Conservation (phyloP, 1,140 invertebrate species). For the Microplitis demolitor region DNA sequence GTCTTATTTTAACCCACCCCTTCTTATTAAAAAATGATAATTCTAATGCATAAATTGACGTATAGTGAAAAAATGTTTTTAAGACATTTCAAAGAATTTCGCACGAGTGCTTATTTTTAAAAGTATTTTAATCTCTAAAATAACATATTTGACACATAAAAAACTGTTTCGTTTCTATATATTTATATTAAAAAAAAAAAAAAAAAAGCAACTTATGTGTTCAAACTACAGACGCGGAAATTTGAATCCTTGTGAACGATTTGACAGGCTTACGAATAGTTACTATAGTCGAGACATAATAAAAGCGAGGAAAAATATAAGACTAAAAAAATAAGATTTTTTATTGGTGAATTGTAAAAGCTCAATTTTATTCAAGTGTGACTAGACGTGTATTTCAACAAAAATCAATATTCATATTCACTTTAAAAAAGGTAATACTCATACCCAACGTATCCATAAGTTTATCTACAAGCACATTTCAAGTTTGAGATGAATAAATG, state of each 20-base stretch:
- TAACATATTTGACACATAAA: not conserved
- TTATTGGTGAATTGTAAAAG: not conserved
- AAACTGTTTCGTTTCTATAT: not conserved
- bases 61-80: no score
- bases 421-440: no score
- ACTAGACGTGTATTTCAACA: not conserved
- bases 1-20: no score
- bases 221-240: conserved; percentile 36
- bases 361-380: not conserved
- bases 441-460: no score
- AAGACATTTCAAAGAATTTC: no score
- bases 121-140: not conserved
- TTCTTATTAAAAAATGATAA: no score
- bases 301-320: not conserved
- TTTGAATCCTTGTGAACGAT: conserved; percentile 44
- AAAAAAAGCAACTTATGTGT: not conserved
- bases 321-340: not conserved
- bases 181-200: not conserved
- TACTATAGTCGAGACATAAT: not conserved
- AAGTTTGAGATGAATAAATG: no score
- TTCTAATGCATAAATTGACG: no score
- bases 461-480: no score
- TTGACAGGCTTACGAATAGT: conserved; percentile 10
- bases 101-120: no score
- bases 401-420: not conserved